These are phyloP conservation scores for Candoia aspera DNA, from an alignment of 2,113 vertebrate genomes.

Conservation along the genomic window DNA sequence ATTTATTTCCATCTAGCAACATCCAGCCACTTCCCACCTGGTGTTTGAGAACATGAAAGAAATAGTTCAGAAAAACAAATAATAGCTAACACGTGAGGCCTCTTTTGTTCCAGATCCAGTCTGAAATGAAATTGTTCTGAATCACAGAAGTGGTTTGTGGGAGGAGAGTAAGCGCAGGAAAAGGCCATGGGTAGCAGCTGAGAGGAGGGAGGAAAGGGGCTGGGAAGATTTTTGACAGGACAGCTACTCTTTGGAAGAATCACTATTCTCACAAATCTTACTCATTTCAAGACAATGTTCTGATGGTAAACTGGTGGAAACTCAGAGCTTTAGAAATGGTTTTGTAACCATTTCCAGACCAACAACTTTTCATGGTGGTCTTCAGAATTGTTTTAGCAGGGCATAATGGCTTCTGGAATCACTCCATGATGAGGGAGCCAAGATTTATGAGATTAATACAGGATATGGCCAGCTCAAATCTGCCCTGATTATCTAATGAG, in stretches of 20 bases:
- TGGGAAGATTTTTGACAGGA: neutral
- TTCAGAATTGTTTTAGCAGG: neutral
- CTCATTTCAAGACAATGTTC: neutral
- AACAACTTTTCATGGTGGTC: neutral
- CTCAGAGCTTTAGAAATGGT: neutral
- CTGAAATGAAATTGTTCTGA: constrained; percentile 9
- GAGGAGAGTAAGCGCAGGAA: neutral
- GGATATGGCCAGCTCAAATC: neutral
- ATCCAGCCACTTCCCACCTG: constrained; percentile 44
- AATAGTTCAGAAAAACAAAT: constrained; percentile 66
- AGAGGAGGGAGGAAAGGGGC: neutral
- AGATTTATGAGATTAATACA: neutral
- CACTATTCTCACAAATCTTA: neutral
- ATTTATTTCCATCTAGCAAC: constrained; percentile 61
- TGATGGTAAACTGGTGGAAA: neutral
- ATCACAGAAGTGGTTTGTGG: neutral
- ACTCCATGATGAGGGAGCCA: neutral
- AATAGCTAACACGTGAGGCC: constrained; percentile 22
- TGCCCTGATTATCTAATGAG: neutral
- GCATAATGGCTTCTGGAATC: neutral
- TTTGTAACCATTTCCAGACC: neutral
- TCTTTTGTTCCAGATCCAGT: constrained; percentile 1
- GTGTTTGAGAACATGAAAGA: constrained; percentile 59
- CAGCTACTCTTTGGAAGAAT: neutral
- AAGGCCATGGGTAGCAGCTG: neutral